A percentile compares a stretch with the other conserved stretches of the same genome.
Evolutionary conservation across 2,888 invertebrate species (phyloP).

Genomic region (Sminthurides aquaticus): DNA sequence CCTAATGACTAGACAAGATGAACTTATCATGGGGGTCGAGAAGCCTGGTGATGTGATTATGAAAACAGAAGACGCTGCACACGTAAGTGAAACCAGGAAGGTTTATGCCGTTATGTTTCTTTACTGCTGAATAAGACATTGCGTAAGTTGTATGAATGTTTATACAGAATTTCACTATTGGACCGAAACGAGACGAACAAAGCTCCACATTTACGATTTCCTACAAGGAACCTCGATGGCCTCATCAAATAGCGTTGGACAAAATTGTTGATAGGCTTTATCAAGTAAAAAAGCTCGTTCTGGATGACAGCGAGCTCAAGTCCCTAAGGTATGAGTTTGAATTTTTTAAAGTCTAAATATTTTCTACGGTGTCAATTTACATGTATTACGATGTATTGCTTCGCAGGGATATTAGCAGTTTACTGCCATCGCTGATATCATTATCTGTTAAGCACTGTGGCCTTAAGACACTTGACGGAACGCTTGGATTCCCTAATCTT

Average conservation of each 20-base stretch:
- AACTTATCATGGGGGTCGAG: slow-evolving; percentile 17
- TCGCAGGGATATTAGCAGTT: slow-evolving; percentile 31
- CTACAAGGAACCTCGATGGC: slow-evolving; percentile 36
- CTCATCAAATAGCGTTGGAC: slow-evolving; percentile 33
- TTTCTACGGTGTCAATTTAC: background rate
- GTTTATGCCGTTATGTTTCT: too few relatives aligned
- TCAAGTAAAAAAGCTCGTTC: slow-evolving; percentile 28
- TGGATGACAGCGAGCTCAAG: slow-evolving; percentile 36
- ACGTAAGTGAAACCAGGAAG: too few relatives aligned
- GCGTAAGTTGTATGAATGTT: too few relatives aligned
- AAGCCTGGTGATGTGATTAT: slow-evolving; percentile 21
- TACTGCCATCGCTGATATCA: slow-evolving; percentile 28
- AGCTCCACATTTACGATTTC: too few relatives aligned
- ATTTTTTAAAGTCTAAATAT: background rate
- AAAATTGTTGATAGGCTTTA: slow-evolving; percentile 26
- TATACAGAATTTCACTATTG: too few relatives aligned
- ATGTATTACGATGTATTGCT: background rate
- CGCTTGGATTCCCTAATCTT: slow-evolving; percentile 34
- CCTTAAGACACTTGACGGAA: slow-evolving; percentile 33
- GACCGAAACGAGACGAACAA: too few relatives aligned
- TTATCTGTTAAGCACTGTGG: slow-evolving; percentile 35
- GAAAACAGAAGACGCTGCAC: slow-evolving; percentile 22
- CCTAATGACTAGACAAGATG: slow-evolving; percentile 4
- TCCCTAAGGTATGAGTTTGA: slow-evolving; percentile 24
- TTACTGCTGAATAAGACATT: too few relatives aligned